Conservation (phyloP, 2,888 invertebrate species). For the Brachypterus glaber region DNA sequence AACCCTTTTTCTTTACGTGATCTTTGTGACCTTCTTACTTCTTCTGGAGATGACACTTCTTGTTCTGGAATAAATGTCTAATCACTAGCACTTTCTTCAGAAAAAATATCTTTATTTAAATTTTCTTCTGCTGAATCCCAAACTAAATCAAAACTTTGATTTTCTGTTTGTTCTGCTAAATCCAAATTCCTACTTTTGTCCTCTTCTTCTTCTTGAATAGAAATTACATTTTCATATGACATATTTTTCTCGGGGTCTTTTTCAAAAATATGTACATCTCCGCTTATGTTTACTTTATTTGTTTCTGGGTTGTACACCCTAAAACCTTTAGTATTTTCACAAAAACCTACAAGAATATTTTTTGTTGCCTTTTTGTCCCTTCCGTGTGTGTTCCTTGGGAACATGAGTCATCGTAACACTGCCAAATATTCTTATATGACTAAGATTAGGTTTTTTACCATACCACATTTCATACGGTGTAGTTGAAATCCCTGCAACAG, state of each 20-base stretch:
- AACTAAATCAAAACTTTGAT: neutral
- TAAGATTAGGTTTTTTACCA: constrained; percentile 16
- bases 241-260: too few relatives aligned
- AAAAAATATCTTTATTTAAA: too few relatives aligned
- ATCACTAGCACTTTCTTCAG: neutral
- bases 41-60: neutral
- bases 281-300: constrained; percentile 5
- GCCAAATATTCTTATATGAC: constrained; percentile 20
- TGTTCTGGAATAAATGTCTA: neutral
- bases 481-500: neutral
- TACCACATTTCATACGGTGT: constrained; percentile 13
- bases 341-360: constrained; percentile 13
- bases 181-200: neutral
- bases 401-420: constrained; percentile 15
- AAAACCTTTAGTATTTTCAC: constrained; percentile 11
- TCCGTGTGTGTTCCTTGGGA: too few relatives aligned
- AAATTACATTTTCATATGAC: too few relatives aligned
- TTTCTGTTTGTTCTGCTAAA: neutral
- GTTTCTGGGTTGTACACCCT: constrained; percentile 9
- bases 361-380: too few relatives aligned
- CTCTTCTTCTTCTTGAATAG: neutral
- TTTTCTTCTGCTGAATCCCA: neutral
- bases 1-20: neutral
- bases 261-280: constrained; percentile 9
- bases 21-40: neutral